A percentile compares a stretch with the other conserved stretches of the same genome.
These are phyloP conservation scores for Sus cebifrons DNA, from an alignment of 2,797 vertebrate species.

Conservation along the genomic window DNA sequence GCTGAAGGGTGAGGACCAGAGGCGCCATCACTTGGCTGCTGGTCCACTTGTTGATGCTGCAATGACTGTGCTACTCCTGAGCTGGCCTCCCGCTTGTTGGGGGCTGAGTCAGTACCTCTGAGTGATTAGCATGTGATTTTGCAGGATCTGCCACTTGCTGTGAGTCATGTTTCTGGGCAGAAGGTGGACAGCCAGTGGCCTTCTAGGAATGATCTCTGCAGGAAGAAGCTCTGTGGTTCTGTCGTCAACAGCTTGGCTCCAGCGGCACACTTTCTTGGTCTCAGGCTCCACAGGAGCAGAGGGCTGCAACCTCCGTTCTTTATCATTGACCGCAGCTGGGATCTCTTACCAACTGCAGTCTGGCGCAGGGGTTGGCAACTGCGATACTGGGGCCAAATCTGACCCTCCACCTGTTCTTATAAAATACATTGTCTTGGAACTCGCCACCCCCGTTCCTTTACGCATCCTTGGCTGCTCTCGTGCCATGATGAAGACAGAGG, in stretches of 20 bases:
- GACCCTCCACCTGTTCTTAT: neutral
- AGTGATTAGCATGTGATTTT: neutral
- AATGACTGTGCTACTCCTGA: neutral
- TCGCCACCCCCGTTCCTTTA: neutral
- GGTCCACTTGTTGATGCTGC: neutral
- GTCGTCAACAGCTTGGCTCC: neutral
- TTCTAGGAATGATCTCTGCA: neutral
- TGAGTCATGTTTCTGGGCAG: neutral
- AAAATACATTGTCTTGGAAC: constrained; percentile 40
- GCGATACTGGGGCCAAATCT: neutral
- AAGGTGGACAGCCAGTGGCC: neutral
- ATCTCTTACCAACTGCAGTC: neutral
- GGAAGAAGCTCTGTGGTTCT: neutral
- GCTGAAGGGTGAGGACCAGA: neutral
- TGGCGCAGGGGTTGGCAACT: neutral
- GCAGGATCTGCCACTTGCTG: neutral
- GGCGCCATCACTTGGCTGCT: neutral
- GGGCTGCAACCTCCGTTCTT: neutral
- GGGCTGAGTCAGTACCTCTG: neutral
- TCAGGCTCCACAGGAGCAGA: neutral
- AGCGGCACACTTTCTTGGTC: neutral
- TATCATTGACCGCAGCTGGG: neutral
- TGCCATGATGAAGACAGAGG: neutral
- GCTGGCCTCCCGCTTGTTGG: neutral
- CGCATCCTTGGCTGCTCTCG: neutral